Evolutionary conservation across 2,888 invertebrate genomes (phyloP), one percentile per base, ranked within the genome.

Genomic region (Macroteleia sp.): DNA sequence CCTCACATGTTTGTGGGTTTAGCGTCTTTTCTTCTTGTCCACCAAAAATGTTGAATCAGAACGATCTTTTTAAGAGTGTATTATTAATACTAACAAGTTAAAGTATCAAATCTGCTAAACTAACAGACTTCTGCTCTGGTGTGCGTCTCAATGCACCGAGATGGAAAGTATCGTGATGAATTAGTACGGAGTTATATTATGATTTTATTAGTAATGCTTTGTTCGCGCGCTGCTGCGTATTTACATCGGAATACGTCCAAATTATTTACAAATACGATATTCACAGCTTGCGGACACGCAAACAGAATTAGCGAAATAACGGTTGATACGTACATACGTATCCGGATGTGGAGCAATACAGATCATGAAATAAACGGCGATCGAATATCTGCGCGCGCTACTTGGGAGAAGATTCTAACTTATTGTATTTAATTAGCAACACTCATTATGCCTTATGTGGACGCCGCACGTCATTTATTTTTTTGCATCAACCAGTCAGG

Each of bases 161-260:
- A 75, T 46, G 48, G 67, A 75, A 75, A 74, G 75, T 75, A 75
- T 67, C 54, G 42, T 54, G 75, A 56, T 67, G 75, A 75, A 75
- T 75, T 69, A 75, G 67, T 42, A 56, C 75, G 56, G 67, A 75
- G 61, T 74, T 32, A 36, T 16, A 67, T 74, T 67, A 69, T 62
- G 62, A 75, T 75, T 75, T 75, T 61, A 62, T 75, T 75, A 62
- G 75, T 69, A 69, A 76, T 69, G 75, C 75, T 76, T 76, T 62
- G 69, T 76, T 39, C 56, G 56, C 67, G 39, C 62, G 28, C 57
- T 42, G 19, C 50, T 30, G 69, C 62, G 50, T 64, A 69, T 76
- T 76, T 50, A 69, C 61, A 39, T 57, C 54, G 57, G 28, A 67
- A 20, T 39, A 48, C 69, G 50, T 50, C 67, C 34, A 44, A 69